phyloP scores from a whole-genome alignment of 2,888 invertebrate genomes.

The Amblyjoppa fuscipennis region DNA sequence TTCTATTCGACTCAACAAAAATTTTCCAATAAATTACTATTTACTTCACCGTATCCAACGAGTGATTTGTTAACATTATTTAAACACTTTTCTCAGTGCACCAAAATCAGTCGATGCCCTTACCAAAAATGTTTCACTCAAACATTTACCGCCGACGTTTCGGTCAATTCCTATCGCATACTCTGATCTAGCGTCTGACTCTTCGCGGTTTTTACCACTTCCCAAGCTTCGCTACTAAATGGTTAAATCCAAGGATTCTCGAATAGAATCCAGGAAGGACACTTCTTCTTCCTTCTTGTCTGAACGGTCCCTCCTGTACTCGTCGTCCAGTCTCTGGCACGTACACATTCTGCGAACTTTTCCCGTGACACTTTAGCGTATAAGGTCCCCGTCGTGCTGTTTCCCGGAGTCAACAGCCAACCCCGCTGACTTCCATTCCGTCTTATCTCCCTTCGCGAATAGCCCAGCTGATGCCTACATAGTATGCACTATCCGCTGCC shows the following conservation, averaged over 20 bases:
- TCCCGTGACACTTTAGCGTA: conserved; percentile 45
- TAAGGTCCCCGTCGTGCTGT: conserved; percentile 36
- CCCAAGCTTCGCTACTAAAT: conserved; percentile 6
- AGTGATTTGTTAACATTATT: too few relatives aligned
- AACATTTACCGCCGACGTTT: too few relatives aligned
- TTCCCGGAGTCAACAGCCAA: conserved; percentile 33
- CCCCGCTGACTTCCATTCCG: conserved; percentile 25
- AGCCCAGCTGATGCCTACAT: conserved; percentile 42
- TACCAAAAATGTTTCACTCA: too few relatives aligned
- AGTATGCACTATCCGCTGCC: conserved; percentile 14
- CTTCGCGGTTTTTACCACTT: conserved; percentile 10
- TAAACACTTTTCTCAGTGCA: too few relatives aligned
- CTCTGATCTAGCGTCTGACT: conserved; percentile 18
- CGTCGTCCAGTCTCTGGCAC: conserved; percentile 2
- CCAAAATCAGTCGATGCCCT: too few relatives aligned
- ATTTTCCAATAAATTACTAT: too few relatives aligned
- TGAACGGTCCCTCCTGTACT: background rate
- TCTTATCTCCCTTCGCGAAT: conserved; percentile 45
- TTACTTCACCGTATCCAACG: too few relatives aligned
- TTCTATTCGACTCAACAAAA: too few relatives aligned
- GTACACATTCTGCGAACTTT: background rate
- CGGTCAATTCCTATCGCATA: background rate
- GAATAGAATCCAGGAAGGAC: conserved; percentile 31
- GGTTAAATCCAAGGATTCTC: conserved; percentile 34
- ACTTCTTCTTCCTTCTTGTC: conserved; percentile 15